Conservation (phyloP, 1,140 invertebrate species). For the Ooceraea biroi region DNA sequence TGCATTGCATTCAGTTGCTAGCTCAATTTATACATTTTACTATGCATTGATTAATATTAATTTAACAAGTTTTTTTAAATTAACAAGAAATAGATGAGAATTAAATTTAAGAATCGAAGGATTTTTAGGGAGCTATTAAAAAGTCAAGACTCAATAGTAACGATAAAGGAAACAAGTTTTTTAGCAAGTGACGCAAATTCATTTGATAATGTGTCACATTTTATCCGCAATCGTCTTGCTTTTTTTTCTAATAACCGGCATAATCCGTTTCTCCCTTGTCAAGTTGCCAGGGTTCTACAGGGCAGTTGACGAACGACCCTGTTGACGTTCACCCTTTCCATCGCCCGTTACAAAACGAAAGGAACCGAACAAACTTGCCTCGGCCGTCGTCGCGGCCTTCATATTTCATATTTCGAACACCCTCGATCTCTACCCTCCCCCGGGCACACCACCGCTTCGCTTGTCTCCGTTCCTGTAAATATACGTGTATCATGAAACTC, state of each 20-base stretch:
- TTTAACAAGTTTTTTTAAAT: no score
- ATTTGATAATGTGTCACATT: slow-evolving; percentile 69
- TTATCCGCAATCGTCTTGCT: slow-evolving; percentile 39
- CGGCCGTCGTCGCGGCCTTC: slow-evolving; percentile 67
- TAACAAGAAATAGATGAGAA: neutral
- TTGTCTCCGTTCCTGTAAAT: slow-evolving; percentile 66
- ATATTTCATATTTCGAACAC: slow-evolving; percentile 83
- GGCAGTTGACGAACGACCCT: slow-evolving; percentile 82
- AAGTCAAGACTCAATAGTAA: slow-evolving; percentile 25
- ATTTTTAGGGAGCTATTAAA: neutral
- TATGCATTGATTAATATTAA: no score
- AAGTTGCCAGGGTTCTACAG: slow-evolving; percentile 47
- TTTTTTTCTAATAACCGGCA: slow-evolving; percentile 70
- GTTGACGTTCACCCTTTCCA: slow-evolving; percentile 81
- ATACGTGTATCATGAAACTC: slow-evolving; percentile 67
- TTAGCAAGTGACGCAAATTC: slow-evolving; percentile 39
- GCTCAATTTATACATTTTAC: no score
- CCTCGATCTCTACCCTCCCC: slow-evolving; percentile 58
- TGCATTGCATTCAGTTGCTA: no score
- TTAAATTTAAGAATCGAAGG: neutral
- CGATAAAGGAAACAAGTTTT: slow-evolving; percentile 53
- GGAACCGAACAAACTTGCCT: slow-evolving; percentile 64
- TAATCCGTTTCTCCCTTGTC: slow-evolving; percentile 74
- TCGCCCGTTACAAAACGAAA: slow-evolving; percentile 78
- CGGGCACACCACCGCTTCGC: slow-evolving; percentile 26